A percentile compares a stretch with the other conserved stretches of the same genome.
Conservation (phyloP, 64 coral and sea anemone species). For the Actinia equina region DNA sequence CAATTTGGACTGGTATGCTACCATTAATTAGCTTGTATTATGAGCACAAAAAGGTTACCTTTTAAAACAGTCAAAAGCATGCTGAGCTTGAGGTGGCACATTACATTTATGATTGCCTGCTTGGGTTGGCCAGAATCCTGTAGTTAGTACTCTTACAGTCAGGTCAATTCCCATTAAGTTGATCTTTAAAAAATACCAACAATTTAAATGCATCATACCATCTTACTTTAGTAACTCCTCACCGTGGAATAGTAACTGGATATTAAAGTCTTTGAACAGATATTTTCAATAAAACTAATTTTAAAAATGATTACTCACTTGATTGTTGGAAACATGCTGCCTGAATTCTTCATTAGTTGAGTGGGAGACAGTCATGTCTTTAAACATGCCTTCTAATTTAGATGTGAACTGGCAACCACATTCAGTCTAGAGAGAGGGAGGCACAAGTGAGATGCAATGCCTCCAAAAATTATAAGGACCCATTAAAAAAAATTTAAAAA, state of each 20-base stretch:
- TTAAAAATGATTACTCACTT: conserved; percentile 38
- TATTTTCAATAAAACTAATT: no score
- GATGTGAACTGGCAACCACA: conserved; percentile 99
- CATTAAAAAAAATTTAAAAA: no score
- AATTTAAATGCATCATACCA: background rate
- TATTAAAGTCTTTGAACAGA: no score
- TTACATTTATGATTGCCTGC: conserved; percentile 83
- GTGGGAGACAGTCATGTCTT: conserved; percentile 95
- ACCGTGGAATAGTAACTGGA: background rate
- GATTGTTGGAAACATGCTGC: conserved; percentile 86
- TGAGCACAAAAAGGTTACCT: conserved; percentile 42
- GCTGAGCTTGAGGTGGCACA: conserved; percentile 90
- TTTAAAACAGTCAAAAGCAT: conserved; percentile 96
- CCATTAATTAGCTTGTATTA: no score
- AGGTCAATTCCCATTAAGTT: conserved; percentile 89
- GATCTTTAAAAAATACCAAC: conserved; percentile 45
- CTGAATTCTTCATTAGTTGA: conserved; percentile 97
- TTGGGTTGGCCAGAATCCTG: conserved; percentile 99
- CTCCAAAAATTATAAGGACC: no score
- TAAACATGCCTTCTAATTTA: conserved; percentile 99
- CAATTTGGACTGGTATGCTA: no score
- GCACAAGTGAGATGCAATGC: background rate
- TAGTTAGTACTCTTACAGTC: conserved; percentile 88
- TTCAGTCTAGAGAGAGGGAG: conserved; percentile 75
- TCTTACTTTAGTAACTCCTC: background rate